phyloP scores from a whole-genome alignment of 1,140 invertebrate species.

The Bicyclus anynana region DNA sequence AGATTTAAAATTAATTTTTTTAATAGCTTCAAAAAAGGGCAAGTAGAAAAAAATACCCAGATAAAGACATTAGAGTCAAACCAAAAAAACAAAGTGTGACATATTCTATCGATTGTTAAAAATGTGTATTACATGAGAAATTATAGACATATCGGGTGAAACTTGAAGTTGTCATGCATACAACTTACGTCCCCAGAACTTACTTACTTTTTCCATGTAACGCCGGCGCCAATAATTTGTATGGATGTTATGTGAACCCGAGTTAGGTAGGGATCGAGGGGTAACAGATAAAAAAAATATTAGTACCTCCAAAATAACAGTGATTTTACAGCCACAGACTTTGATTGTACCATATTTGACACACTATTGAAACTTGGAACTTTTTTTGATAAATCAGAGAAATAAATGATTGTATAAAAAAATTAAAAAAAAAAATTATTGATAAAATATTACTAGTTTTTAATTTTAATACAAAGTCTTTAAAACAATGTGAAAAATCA shows the following conservation, averaged over 20 bases:
- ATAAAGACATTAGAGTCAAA: not conserved
- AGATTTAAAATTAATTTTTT: no score
- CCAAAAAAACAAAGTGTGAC: not conserved
- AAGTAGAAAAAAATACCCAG: not conserved
- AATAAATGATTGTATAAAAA: no score
- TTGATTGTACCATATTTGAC: not conserved
- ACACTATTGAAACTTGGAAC: no score
- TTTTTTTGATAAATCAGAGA: no score
- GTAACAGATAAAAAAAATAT: constrained; percentile 70
- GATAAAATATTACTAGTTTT: no score
- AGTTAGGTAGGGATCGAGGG: constrained; percentile 65
- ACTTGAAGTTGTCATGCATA: constrained; percentile 40
- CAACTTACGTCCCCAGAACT: constrained; percentile 39
- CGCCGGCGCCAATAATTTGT: constrained; percentile 52
- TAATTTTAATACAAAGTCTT: no score
- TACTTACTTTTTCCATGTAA: constrained; percentile 66
- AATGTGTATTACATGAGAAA: constrained; percentile 1
- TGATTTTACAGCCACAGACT: constrained; percentile 16
- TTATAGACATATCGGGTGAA: constrained; percentile 11
- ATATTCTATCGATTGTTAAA: not conserved
- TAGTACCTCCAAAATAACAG: constrained; percentile 59
- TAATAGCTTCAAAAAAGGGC: no score
- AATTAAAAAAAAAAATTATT: no score
- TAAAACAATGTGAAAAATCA: no score
- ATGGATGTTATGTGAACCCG: constrained; percentile 61